phyloP scores from a whole-genome alignment of 2,888 invertebrate genomes.

The Chymomyza procnemis region DNA sequence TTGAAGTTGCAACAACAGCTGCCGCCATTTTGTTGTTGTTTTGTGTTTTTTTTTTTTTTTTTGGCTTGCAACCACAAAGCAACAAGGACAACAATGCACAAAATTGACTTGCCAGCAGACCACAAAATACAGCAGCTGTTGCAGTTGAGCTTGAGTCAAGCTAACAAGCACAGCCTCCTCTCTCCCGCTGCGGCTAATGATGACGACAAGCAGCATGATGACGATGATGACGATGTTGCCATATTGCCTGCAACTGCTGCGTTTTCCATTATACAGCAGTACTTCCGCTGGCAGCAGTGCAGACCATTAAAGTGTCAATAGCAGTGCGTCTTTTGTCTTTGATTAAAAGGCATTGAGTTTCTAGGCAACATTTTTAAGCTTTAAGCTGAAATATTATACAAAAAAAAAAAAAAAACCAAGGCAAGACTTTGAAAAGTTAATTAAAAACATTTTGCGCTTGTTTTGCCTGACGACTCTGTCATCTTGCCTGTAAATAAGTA shows the following conservation, averaged over 20 bases:
- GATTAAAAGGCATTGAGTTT: conserved; percentile 15
- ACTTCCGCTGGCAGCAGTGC: conserved; percentile 9
- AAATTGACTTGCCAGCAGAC: conserved; percentile 23
- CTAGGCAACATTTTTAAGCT: background rate
- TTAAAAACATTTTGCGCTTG: conserved; percentile 30
- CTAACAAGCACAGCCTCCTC: background rate
- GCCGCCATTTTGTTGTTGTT: conserved; percentile 57
- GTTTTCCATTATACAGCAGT: background rate
- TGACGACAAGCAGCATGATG: background rate
- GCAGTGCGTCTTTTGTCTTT: conserved; percentile 17
- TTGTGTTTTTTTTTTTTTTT: conserved; percentile 51
- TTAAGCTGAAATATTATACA: background rate
- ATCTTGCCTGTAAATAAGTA: conserved; percentile 22
- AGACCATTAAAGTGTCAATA: conserved; percentile 40
- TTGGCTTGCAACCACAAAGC: conserved; percentile 8
- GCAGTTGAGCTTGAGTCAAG: background rate
- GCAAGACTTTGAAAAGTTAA: conserved; percentile 5
- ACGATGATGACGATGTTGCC: background rate
- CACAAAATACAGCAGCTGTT: background rate
- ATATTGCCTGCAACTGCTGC: background rate
- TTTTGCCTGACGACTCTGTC: background rate
- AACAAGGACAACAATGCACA: conserved; percentile 33
- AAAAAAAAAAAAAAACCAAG: too few relatives aligned
- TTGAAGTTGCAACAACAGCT: conserved; percentile 30
- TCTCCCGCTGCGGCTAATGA: background rate